phyloP scores from a whole-genome alignment of 2,113 vertebrate species.

The Cheirogaleus medius region DNA sequence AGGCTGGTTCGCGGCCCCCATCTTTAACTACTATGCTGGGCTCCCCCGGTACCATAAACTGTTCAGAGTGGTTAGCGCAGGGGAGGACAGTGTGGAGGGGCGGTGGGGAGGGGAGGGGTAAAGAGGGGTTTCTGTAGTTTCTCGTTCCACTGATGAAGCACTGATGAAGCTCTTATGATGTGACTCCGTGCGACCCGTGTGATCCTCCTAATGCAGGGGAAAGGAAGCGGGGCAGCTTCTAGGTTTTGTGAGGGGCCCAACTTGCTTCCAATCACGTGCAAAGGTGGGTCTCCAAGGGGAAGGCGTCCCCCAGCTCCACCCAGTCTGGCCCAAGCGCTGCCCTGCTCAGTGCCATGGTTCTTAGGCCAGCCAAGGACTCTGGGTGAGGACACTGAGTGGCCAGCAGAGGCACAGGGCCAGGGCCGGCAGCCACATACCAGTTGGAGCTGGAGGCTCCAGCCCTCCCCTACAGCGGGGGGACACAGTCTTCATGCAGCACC shows the following conservation, averaged over 20 bases:
- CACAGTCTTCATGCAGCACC: rapidly evolving
- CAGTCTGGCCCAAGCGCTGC: neutral
- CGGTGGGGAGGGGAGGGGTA: neutral
- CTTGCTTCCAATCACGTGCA: neutral
- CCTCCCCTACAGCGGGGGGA: neutral
- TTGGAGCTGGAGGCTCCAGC: neutral
- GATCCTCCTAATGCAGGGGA: neutral
- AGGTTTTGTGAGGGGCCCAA: neutral
- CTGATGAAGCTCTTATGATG: neutral
- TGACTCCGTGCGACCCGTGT: neutral
- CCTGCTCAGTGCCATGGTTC: neutral
- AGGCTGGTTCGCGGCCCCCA: neutral
- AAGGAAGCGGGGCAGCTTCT: neutral
- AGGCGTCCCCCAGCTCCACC: neutral
- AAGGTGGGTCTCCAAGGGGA: neutral
- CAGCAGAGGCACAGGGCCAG: neutral
- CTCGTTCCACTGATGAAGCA: neutral
- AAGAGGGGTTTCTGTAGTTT: neutral
- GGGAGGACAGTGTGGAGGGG: neutral
- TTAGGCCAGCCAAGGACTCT: neutral
- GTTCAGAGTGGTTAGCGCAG: neutral
- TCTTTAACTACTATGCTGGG: neutral
- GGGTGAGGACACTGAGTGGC: neutral
- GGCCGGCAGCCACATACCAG: neutral
- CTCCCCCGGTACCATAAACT: neutral